These are phyloP conservation scores for Cepaea nemoralis DNA, from an alignment of 1,140 invertebrate species.

Conservation along the genomic window DNA sequence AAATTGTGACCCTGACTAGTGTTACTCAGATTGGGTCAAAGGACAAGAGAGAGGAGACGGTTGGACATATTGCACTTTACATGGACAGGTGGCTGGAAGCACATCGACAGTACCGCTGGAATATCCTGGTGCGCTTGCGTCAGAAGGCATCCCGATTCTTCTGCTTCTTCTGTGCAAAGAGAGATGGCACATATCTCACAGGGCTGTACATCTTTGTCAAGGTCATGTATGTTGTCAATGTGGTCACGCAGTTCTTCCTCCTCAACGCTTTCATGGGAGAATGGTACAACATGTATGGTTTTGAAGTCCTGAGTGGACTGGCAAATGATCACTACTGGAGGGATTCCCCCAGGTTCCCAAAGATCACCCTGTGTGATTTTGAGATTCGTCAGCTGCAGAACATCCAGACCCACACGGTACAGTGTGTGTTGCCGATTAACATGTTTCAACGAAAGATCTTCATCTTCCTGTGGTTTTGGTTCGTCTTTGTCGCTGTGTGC, in stretches of 20 bases:
- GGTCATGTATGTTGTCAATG: constrained; percentile 73
- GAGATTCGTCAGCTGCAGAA: constrained; percentile 64
- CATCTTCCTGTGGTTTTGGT: constrained; percentile 75
- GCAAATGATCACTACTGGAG: constrained; percentile 65
- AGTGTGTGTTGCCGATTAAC: constrained; percentile 75
- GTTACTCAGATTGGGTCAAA: constrained; percentile 59
- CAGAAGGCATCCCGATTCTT: constrained; percentile 60
- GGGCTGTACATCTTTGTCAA: constrained; percentile 74
- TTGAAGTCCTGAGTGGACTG: constrained; percentile 71
- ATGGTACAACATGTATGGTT: constrained; percentile 73
- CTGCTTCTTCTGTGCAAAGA: constrained; percentile 71
- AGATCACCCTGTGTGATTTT: constrained; percentile 69
- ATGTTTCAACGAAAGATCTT: constrained; percentile 75
- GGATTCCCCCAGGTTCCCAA: constrained; percentile 64
- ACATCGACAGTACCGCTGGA: constrained; percentile 64
- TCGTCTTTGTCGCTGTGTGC: constrained; percentile 71
- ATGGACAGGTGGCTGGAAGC: constrained; percentile 66
- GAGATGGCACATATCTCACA: constrained; percentile 73
- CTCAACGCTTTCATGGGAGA: constrained; percentile 73
- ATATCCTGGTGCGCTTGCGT: constrained; percentile 57
- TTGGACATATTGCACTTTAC: constrained; percentile 61
- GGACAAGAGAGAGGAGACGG: constrained; percentile 60
- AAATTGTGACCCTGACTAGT: constrained; percentile 62
- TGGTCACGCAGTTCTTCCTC: constrained; percentile 74
- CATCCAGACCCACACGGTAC: constrained; percentile 67